These are phyloP conservation scores for Equus przewalskii DNA, from an alignment of 2,113 vertebrate genomes.

Conservation along the genomic window DNA sequence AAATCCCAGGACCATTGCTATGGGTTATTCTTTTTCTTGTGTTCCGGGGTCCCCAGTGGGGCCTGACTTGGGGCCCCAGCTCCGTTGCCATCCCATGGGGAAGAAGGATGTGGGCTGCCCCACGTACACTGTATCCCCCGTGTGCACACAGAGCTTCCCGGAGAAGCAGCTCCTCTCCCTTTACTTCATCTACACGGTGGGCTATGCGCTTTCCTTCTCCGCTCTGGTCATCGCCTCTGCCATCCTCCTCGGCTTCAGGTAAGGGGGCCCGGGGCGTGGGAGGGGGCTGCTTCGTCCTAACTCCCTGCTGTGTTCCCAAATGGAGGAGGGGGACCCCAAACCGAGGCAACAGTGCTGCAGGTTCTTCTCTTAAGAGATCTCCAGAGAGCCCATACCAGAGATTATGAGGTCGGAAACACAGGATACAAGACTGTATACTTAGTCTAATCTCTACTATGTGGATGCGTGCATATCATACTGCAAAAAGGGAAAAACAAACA, in stretches of 20 bases:
- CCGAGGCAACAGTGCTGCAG: rapidly evolving
- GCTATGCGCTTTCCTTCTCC: slow-evolving; percentile 91
- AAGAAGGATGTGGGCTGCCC: neutral
- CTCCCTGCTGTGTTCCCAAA: neutral
- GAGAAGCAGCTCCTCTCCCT: slow-evolving; percentile 89
- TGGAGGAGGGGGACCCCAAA: neutral
- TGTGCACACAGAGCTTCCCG: slow-evolving; percentile 84
- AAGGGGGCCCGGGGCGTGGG: neutral
- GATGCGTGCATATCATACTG: neutral
- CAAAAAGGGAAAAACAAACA: neutral
- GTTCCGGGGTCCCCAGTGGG: neutral
- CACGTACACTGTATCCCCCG: neutral
- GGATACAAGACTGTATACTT: rapidly evolving
- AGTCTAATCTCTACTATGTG: neutral
- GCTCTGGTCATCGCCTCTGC: slow-evolving; percentile 89
- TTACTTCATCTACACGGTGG: slow-evolving; percentile 90
- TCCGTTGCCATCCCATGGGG: neutral
- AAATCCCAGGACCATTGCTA: neutral
- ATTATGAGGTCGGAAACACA: neutral
- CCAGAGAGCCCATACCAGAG: neutral
- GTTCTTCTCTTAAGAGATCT: neutral
- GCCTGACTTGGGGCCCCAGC: neutral
- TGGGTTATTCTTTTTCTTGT: neutral
- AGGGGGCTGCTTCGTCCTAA: neutral
- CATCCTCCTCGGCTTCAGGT: slow-evolving; percentile 92